Evolutionary conservation across 2,888 invertebrate genomes (phyloP).

Genomic region (Apamea monoglypha): DNA sequence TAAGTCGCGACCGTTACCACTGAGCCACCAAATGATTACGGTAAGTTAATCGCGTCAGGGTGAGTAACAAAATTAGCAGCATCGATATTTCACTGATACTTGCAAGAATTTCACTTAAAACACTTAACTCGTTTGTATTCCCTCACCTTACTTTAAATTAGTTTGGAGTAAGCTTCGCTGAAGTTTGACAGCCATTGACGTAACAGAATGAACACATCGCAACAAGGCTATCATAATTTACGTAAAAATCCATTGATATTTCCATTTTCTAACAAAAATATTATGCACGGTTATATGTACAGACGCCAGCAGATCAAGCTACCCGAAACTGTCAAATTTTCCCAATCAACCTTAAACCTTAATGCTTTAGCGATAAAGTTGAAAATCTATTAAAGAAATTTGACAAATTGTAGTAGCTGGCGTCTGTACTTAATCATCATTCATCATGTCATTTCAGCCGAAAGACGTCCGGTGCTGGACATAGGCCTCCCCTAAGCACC

Average conservation of each 20-base stretch:
- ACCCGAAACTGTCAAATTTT: no score
- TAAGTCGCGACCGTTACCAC: no score
- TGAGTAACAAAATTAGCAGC: constrained; percentile 6
- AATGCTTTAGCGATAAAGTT: no score
- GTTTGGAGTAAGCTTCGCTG: constrained; percentile 13
- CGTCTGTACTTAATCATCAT: no score
- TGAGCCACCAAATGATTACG: neutral
- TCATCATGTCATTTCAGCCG: no score
- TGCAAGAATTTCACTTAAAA: constrained; percentile 38
- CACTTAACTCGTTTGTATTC: constrained; percentile 34
- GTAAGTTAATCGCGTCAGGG: neutral
- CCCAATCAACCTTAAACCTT: no score
- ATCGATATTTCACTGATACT: constrained; percentile 26
- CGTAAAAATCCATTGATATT: neutral
- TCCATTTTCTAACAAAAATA: neutral
- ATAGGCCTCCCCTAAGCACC: no score
- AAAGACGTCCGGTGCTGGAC: no score
- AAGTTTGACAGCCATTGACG: constrained; percentile 33
- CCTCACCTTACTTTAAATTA: constrained; percentile 35
- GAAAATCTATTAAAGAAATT: no score
- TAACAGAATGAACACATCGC: constrained; percentile 33
- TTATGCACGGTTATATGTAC: no score
- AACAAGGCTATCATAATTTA: constrained; percentile 7
- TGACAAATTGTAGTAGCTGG: no score
- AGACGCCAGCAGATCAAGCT: no score